Base-by-base conservation (phyloP, 2,797 vertebrate species). In the Heterohyrax brucei region DNA sequence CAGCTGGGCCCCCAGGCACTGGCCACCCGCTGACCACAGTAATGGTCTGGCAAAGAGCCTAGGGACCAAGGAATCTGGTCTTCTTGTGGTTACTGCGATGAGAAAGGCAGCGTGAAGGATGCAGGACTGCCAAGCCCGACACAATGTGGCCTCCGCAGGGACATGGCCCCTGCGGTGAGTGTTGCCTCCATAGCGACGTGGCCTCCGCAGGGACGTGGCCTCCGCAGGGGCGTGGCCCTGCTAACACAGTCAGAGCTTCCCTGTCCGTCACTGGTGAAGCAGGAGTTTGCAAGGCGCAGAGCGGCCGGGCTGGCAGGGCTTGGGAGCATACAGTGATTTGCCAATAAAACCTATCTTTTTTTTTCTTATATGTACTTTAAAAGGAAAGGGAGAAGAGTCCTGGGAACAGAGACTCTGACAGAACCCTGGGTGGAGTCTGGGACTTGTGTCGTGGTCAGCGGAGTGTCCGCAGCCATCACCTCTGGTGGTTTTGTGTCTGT, bases 391-490 rank as follows among this genome's bases (percentile, higher is more conserved):
- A 56, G 18, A 56, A 56, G 13, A 56, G 13, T 56, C 53, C 53
- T 13, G 53, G 53, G 53, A 56, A 56, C 18, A 16, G 12, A 56
- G 53, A 56, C 53, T 56, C 53, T 22, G 2, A 2, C 24, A 0
- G 50, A 1, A 1, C 30, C 0, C 8, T 1, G 12, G 48, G 6
- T 0, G 1, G n/a, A 14, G 14, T 33, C 56, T 9, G 64, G 1
- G 56, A 0, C 1, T 21, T 10, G 8, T 1, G 6, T 14, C 39
- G 7, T 0, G 3, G 4, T 19, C 1, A 1, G 39, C 70, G 13
- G 0, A 9, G 1, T 0, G 2, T 6, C 87, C 13, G 10, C n/a
- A 3, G 50, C 50, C 50, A 53, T 39, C 9, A 1, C 2, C 3
- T 1, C 24, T 9, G 0, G 0, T 1, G n/a, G 8, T 28, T 64